Evolutionary conservation across 2,888 invertebrate genomes (phyloP).

Genomic region (Charanyca ferruginea): DNA sequence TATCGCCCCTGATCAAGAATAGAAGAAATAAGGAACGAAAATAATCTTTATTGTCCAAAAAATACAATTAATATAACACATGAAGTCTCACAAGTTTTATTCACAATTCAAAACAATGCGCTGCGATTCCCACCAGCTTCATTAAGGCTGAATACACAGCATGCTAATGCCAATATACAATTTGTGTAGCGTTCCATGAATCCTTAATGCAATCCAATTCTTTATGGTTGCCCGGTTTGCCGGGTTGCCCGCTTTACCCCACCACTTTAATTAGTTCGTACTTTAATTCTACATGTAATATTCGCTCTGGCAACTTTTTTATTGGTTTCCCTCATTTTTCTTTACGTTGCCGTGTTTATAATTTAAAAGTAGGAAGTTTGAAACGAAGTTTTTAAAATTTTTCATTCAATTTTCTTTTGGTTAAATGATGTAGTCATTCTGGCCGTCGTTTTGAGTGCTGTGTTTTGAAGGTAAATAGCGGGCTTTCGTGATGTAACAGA

Average conservation of each 20-base stretch:
- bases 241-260: slow-evolving; percentile 24
- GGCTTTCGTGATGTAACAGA: slow-evolving; percentile 3
- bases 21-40: not conserved
- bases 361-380: slow-evolving; percentile 41
- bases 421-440: slow-evolving; percentile 34
- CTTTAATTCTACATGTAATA: slow-evolving; percentile 55
- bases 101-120: slow-evolving; percentile 17
- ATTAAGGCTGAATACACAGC: slow-evolving; percentile 45
- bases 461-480: slow-evolving; percentile 12
- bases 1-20: not conserved
- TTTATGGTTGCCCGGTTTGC: slow-evolving; percentile 43
- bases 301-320: slow-evolving; percentile 52
- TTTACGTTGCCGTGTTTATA: slow-evolving; percentile 35
- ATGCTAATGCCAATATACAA: slow-evolving; percentile 55
- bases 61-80: not conserved
- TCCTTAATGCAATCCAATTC: slow-evolving; percentile 60
- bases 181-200: slow-evolving; percentile 52
- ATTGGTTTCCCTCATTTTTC: slow-evolving; percentile 39
- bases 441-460: slow-evolving; percentile 13
- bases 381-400: slow-evolving; percentile 32
- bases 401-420: slow-evolving; percentile 36
- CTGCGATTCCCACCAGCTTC: slow-evolving; percentile 37
- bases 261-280: slow-evolving; percentile 61
- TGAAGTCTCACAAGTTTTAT: too few relatives aligned
- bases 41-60: not conserved